These are phyloP conservation scores for Caenorhabditis sp. DNA, from an alignment of 2,888 invertebrate genomes.

Conservation along the genomic window DNA sequence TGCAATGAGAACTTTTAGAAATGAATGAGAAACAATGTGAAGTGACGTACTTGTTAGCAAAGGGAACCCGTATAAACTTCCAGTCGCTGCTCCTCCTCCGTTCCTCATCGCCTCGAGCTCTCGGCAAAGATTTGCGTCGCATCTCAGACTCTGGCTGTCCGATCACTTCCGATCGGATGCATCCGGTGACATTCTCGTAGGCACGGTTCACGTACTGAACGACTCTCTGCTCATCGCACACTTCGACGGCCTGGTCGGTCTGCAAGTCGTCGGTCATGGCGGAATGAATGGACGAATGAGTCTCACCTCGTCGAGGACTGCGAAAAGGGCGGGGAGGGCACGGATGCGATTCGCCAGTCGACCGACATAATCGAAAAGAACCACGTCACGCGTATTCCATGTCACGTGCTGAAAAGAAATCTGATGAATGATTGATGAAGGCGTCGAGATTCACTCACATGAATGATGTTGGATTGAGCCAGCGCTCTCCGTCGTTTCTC, in stretches of 20 bases:
- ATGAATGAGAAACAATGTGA: background rate
- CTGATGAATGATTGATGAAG: conserved; percentile 10
- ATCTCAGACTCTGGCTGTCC: conserved; percentile 68
- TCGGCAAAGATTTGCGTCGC: conserved; percentile 65
- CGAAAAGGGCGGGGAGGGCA: conserved; percentile 77
- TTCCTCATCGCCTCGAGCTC: conserved; percentile 64
- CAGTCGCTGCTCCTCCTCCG: conserved; percentile 75
- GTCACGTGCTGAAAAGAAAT: conserved; percentile 59
- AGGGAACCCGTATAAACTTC: conserved; percentile 78
- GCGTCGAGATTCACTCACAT: conserved; percentile 53
- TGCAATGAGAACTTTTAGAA: conserved; percentile 43
- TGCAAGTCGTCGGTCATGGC: conserved; percentile 43
- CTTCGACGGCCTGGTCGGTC: conserved; percentile 78
- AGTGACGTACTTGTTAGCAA: conserved; percentile 62
- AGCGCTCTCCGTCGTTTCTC: conserved; percentile 71
- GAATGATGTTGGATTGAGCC: conserved; percentile 67
- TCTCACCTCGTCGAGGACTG: conserved; percentile 76
- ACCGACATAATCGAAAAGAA: conserved; percentile 74
- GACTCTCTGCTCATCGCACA: conserved; percentile 76
- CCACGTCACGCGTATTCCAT: conserved; percentile 71
- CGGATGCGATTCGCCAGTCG: conserved; percentile 72
- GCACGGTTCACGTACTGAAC: conserved; percentile 81
- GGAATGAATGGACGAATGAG: background rate
- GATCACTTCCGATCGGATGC: conserved; percentile 79
- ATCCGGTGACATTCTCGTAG: conserved; percentile 80